Percentiles rank a stretch among this genome's conserved stretches.
These are phyloP conservation scores for Epizoanthus stellaris DNA, from an alignment of 92 coral and sea anemone species.

Conservation along the genomic window DNA sequence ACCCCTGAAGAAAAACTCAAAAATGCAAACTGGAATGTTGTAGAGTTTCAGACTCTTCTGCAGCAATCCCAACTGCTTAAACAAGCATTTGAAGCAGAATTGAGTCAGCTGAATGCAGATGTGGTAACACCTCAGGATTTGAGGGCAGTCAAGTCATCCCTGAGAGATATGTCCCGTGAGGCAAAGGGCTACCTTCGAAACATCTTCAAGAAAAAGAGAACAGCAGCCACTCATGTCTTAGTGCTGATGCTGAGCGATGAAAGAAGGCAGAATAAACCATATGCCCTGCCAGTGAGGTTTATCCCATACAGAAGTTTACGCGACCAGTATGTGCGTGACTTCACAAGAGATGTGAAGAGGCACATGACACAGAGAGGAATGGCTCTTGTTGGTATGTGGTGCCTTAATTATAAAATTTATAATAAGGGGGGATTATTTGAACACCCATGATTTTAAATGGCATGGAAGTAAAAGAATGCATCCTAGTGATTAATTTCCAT, in stretches of 20 bases:
- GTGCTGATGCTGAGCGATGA: constrained; percentile 60
- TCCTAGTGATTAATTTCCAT: no score
- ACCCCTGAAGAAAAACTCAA: constrained; percentile 50
- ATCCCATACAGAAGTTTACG: constrained; percentile 44
- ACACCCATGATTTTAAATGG: no score
- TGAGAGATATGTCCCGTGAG: constrained; percentile 1
- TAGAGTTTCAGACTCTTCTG: constrained; percentile 42
- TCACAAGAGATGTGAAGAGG: constrained; percentile 45
- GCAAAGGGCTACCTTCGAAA: constrained; percentile 35
- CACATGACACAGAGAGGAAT: constrained; percentile 51
- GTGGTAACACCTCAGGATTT: no score
- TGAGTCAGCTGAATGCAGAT: not conserved
- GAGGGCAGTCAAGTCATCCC: no score
- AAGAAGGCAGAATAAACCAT: constrained; percentile 48
- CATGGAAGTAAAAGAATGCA: no score
- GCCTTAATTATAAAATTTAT: no score
- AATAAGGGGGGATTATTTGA: no score
- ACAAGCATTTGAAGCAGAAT: constrained; percentile 16
- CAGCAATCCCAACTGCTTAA: not conserved
- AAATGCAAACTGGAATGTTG: constrained; percentile 57
- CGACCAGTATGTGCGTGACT: constrained; percentile 55
- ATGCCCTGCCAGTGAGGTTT: constrained; percentile 59
- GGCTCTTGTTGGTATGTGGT: constrained; percentile 48
- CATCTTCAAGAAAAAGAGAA: constrained; percentile 51
- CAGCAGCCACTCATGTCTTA: constrained; percentile 53